phyloP scores from a whole-genome alignment of 2,888 invertebrate genomes.

The Microctonus brassicae region DNA sequence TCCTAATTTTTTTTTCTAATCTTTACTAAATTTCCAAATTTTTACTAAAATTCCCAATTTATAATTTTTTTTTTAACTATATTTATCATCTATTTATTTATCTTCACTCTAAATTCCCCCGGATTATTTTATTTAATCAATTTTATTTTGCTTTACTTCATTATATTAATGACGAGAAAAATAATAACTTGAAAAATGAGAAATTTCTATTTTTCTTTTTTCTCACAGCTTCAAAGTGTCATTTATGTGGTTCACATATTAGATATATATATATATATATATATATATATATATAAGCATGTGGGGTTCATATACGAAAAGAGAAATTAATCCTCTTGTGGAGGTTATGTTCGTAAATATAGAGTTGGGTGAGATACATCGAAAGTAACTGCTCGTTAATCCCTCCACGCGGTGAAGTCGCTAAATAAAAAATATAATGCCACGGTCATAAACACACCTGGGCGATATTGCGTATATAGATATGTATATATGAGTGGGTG shows the following conservation, averaged over 20 bases:
- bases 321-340: neutral
- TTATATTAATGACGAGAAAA: neutral
- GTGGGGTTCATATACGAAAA: neutral
- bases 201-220: no score
- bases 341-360: neutral
- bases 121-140: no score
- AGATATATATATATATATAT: no score
- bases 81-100: neutral
- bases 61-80: neutral
- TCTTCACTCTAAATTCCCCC: no score
- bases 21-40: no score
- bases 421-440: conserved; percentile 37
- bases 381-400: conserved; percentile 32
- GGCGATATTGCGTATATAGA: neutral
- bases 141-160: no score
- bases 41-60: no score
- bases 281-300: neutral
- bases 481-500: no score
- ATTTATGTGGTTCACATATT: neutral
- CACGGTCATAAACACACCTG: neutral
- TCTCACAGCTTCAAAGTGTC: neutral
- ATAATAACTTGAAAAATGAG: neutral
- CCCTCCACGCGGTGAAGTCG: conserved; percentile 8
- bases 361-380: neutral
- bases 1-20: no score